Conservation (phyloP, 2,888 invertebrate species). For the Ariolimax columbianus region DNA sequence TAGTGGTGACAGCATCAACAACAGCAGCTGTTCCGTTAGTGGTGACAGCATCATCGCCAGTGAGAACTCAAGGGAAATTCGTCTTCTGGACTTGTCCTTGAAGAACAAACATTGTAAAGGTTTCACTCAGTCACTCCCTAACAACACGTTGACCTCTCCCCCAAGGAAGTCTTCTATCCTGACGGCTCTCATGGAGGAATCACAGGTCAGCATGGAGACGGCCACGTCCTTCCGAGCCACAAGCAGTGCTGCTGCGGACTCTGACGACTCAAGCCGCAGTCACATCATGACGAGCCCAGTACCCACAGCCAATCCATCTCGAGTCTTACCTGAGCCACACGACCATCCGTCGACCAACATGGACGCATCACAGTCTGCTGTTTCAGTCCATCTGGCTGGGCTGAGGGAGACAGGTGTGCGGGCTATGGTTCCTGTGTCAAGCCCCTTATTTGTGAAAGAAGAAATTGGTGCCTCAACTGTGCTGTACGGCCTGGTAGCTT, state of each 20-base stretch:
- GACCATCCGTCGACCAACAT: background rate
- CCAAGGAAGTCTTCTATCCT: background rate
- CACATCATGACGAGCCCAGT: constrained; percentile 6
- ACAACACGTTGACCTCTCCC: constrained; percentile 5
- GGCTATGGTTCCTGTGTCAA: background rate
- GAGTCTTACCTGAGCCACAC: background rate
- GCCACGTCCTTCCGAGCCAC: too few relatives aligned
- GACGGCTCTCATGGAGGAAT: constrained; percentile 22
- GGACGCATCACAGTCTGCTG: background rate
- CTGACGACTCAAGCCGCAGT: constrained; percentile 20
- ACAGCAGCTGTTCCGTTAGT: background rate
- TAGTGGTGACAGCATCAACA: constrained; percentile 19
- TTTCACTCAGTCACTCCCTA: background rate
- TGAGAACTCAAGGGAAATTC: constrained; percentile 3
- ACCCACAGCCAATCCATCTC: background rate
- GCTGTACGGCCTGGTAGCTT: background rate
- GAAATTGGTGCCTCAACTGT: constrained; percentile 15
- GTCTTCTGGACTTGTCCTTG: constrained; percentile 26
- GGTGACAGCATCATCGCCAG: background rate
- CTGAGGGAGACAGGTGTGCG: background rate
- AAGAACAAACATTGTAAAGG: constrained; percentile 15
- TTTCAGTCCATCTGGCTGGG: background rate
- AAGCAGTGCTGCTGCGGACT: background rate
- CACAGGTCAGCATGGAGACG: background rate
- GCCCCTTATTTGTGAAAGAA: constrained; percentile 20